Conservation (phyloP, 2,888 invertebrate species). For the Agrotis clavis region DNA sequence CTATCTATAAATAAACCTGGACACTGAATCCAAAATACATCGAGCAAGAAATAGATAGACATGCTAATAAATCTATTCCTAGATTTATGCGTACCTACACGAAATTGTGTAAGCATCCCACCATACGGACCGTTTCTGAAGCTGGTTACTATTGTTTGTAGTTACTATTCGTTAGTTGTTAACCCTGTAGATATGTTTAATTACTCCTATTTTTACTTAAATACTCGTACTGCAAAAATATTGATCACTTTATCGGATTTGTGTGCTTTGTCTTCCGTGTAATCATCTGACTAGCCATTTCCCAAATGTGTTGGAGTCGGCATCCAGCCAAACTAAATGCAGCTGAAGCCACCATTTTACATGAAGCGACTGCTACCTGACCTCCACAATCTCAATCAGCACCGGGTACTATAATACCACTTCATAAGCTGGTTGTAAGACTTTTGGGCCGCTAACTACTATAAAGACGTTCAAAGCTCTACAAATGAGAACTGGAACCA, state of each 20-base stretch:
- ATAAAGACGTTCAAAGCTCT: too few species aligned
- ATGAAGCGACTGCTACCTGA: too few species aligned
- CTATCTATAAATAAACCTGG: constrained; percentile 36
- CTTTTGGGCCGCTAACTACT: too few species aligned
- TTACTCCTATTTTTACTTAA: constrained; percentile 18
- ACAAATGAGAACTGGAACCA: too few species aligned
- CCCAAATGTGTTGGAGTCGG: too few species aligned
- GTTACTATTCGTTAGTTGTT: constrained; percentile 1
- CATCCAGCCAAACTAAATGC: too few species aligned
- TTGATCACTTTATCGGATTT: neutral
- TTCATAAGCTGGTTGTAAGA: too few species aligned
- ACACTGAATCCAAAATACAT: constrained; percentile 36
- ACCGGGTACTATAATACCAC: too few species aligned
- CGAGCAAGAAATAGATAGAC: constrained; percentile 28
- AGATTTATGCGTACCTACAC: constrained; percentile 33
- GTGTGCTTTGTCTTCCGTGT: too few species aligned
- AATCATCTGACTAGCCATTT: too few species aligned
- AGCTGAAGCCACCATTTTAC: too few species aligned
- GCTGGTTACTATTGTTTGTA: constrained; percentile 42
- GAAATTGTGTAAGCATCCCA: constrained; percentile 32
- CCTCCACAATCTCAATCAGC: too few species aligned
- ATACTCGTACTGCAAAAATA: neutral
- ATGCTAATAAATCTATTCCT: constrained; percentile 43
- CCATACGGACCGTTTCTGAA: constrained; percentile 50
- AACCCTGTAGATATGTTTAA: constrained; percentile 37